A percentile compares a stretch with the other conserved stretches of the same genome.
These are phyloP conservation scores for Dufourea novaeangliae DNA, from an alignment of 1,140 invertebrate species.

Conservation along the genomic window DNA sequence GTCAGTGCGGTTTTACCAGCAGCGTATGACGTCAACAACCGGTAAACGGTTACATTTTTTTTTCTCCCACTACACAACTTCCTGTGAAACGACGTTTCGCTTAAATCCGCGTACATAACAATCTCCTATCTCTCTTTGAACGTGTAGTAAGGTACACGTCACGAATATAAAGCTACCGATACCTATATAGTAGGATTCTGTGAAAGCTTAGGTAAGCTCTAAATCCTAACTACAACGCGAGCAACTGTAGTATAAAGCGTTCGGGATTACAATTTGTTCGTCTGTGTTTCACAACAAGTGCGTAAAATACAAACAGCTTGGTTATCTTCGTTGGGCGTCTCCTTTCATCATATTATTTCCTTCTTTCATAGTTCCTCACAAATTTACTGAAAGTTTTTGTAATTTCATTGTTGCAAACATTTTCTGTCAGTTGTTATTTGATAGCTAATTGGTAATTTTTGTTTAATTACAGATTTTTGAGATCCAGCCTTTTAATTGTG, in stretches of 20 bases:
- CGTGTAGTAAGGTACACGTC: not conserved
- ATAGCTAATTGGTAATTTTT: not conserved
- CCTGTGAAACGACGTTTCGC: not conserved
- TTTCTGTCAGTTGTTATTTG: not conserved
- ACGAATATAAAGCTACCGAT: not conserved
- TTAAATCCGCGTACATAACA: not conserved
- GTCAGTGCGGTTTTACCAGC: too few relatives aligned
- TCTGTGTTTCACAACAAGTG: conserved; percentile 28
- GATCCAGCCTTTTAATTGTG: not conserved
- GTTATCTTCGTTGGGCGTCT: not conserved
- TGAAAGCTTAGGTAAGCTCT: conserved; percentile 17
- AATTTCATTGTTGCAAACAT: not conserved
- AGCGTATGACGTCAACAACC: conserved; percentile 10
- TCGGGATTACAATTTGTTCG: not conserved
- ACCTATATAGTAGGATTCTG: not conserved
- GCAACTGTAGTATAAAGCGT: conserved; percentile 1
- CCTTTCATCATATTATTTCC: not conserved
- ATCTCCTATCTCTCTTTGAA: not conserved
- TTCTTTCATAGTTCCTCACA: not conserved
- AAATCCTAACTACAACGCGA: not conserved
- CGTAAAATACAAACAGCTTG: not conserved
- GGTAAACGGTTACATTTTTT: not conserved
- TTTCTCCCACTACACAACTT: not conserved
- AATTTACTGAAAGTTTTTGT: not conserved
- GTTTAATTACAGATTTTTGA: conserved; percentile 33